Conservation (phyloP, 2,797 vertebrate genomes). For the Karalla daura region DNA sequence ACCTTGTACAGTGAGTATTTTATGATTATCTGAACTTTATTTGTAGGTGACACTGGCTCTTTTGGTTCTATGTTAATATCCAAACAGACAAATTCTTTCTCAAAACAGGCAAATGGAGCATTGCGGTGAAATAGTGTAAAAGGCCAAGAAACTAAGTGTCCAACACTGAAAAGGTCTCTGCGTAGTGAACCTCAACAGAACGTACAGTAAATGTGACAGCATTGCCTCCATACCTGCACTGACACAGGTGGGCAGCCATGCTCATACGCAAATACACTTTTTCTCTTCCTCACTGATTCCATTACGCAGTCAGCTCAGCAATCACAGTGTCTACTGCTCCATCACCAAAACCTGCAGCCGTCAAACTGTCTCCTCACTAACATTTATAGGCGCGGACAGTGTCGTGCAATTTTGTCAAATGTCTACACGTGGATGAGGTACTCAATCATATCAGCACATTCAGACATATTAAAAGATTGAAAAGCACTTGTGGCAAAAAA, state of each 20-base stretch:
- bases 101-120: no score
- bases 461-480: no score
- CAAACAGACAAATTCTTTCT: no score
- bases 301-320: not conserved
- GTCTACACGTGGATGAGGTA: not conserved
- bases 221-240: not conserved
- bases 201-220: not conserved
- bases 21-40: no score
- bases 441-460: not conserved
- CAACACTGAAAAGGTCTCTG: not conserved
- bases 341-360: constrained; percentile 3
- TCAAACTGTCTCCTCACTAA: not conserved
- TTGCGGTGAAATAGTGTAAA: no score
- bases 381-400: not conserved
- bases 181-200: not conserved
- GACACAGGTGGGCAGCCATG: no score
- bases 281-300: not conserved
- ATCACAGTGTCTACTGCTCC: constrained; percentile 16
- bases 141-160: not conserved
- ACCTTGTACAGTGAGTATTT: no score
- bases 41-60: no score
- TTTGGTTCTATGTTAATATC: no score
- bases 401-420: not conserved
- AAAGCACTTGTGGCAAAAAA: no score
- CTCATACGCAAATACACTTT: not conserved